Evolutionary conservation across 2,113 vertebrate genomes (phyloP), one percentile per base, ranked within the genome.

Genomic region (Halcyon senegalensis): DNA sequence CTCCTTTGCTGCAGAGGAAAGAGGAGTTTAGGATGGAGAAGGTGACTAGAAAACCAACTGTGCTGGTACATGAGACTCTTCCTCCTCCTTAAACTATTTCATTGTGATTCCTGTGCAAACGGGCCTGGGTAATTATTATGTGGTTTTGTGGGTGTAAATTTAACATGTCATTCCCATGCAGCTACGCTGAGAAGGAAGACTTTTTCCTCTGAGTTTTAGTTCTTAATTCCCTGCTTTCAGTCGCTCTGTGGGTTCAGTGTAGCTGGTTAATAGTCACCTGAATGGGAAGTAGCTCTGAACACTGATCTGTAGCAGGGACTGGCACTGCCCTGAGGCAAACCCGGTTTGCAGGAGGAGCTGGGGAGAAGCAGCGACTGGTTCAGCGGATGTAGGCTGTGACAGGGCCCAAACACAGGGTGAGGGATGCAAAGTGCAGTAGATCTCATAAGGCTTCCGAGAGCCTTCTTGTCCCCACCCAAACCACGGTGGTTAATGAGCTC

Each of bases 71-170:
- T 15, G 44, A 76, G 33, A 9, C 7, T 46, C 20, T 39, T 91
- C 35, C 69, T 88, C 59, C 51, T 83, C 82, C 62, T 87, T 48
- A 83, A 93, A 70, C 31, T 5, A 0, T 83, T 72, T 37, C 10
- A 2, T 37, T 91, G 87, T 77, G 90, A 93, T 93, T 95, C 23
- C 70, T 3, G 5, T 43, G 88, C 55, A 87, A 81, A 70, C 78
- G 93, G 91, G 91, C 41, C n/a, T 84, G 58, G 59, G 55, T 90
- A 55, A 91, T 90, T 77, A 87, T 44, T 73, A 31, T 4, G 4
- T 91, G 92, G 23, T 46, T 85, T 76, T 69, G 75, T 91, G 91
- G 75, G 85, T 94, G 89, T 94, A 83, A 80, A 83, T 95, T 83
- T 74, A 87, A 70, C 2, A 4, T 43, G 55, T 66, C 0, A 0